Percentiles rank a stretch among this genome's conserved stretches.
Evolutionary conservation across 2,888 invertebrate species (phyloP).

Genomic region (Tetragonisca angustula): DNA sequence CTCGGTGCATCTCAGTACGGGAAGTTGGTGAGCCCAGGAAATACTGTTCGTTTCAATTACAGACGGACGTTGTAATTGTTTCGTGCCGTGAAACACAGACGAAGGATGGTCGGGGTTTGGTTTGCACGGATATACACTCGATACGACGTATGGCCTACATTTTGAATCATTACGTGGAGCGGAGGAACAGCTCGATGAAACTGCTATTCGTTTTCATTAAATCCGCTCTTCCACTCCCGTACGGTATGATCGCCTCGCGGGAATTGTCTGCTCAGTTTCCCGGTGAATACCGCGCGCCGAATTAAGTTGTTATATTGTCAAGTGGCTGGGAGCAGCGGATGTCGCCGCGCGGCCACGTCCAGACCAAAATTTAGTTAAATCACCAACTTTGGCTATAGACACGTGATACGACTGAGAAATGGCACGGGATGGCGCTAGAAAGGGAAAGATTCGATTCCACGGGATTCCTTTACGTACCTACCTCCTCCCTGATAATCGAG

Average conservation of each 20-base stretch:
- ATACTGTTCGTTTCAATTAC: conserved; percentile 51
- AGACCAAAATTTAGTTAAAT: conserved; percentile 60
- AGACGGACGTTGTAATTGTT: conserved; percentile 37
- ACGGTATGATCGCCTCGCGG: conserved; percentile 59
- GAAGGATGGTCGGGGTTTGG: neutral
- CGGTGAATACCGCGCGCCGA: conserved; percentile 39
- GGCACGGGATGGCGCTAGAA: neutral
- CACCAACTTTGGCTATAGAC: conserved; percentile 64
- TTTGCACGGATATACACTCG: neutral
- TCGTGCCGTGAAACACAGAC: conserved; percentile 30
- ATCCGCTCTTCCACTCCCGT: conserved; percentile 7
- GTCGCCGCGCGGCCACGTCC: conserved; percentile 27
- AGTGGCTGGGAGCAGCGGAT: conserved; percentile 45
- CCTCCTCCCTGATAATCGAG: conserved; percentile 41
- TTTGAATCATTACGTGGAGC: conserved; percentile 44
- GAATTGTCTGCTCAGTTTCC: conserved; percentile 48
- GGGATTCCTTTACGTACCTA: conserved; percentile 15
- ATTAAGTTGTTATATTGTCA: conserved; percentile 65
- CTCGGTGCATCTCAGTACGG: neutral
- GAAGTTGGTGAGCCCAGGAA: conserved; percentile 12
- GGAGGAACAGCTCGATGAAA: conserved; percentile 40
- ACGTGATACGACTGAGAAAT: neutral
- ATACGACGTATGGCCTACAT: conserved; percentile 40
- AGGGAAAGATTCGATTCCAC: neutral
- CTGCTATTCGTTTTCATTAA: conserved; percentile 71